phyloP scores from a whole-genome alignment of 1,140 invertebrate species.

The Brachionus sp. region DNA sequence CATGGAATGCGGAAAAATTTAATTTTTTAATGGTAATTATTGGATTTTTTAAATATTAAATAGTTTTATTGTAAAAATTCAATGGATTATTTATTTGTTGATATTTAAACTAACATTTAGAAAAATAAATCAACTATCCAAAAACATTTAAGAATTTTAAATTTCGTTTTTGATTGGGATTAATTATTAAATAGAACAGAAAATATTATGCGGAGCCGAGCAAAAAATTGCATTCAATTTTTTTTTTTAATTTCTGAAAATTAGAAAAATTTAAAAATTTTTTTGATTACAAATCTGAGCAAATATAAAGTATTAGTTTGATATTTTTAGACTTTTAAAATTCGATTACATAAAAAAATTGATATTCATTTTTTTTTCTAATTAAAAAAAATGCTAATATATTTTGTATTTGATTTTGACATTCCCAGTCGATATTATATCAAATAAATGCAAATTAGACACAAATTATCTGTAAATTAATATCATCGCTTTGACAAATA shows the following conservation, averaged over 20 bases:
- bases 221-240: not conserved
- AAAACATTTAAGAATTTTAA: not conserved
- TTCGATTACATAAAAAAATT: not conserved
- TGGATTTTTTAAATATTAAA: slow-evolving; percentile 2
- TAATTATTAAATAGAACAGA: not conserved
- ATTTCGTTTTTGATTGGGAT: not conserved
- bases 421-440: not conserved
- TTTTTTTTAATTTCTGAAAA: not conserved
- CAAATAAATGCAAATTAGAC: not conserved
- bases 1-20: not conserved
- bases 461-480: too few species aligned
- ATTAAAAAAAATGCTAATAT: not conserved
- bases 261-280: not conserved
- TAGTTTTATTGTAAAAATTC: not conserved
- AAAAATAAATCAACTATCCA: not conserved
- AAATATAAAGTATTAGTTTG: not conserved
- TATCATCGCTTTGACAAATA: too few species aligned
- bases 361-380: not conserved
- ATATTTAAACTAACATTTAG: not conserved
- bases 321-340: not conserved
- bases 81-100: not conserved
- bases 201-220: not conserved
- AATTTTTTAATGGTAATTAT: not conserved
- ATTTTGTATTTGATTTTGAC: not conserved
- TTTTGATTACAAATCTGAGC: not conserved